phyloP scores from a whole-genome alignment of 2,888 invertebrate species.

The Nineta flava region DNA sequence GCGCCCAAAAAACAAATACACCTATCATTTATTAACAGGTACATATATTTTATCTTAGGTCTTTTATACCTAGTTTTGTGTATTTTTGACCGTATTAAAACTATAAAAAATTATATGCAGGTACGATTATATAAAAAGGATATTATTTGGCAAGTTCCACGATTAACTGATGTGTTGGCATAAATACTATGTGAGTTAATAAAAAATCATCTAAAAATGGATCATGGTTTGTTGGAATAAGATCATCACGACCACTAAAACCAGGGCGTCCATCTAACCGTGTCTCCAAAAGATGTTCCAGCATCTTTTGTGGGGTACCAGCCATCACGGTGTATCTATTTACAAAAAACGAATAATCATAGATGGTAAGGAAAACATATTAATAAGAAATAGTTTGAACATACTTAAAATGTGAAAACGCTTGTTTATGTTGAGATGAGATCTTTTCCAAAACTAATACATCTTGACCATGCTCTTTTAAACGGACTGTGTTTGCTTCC shows the following conservation, averaged over 20 bases:
- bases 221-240: constrained; percentile 35
- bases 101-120: background rate
- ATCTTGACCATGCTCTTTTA: constrained; percentile 73
- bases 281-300: constrained; percentile 71
- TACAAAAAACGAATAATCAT: constrained; percentile 2
- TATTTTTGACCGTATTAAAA: too few species aligned
- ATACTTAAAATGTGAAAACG: constrained; percentile 47
- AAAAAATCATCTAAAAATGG: constrained; percentile 70
- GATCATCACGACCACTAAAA: constrained; percentile 28
- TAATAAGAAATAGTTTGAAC: constrained; percentile 13
- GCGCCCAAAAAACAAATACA: too few species aligned
- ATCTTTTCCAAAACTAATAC: constrained; percentile 66
- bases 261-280: constrained; percentile 45
- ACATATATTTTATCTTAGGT: too few species aligned
- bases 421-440: constrained; percentile 35
- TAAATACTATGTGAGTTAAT: constrained; percentile 67
- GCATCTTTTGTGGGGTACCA: constrained; percentile 71
- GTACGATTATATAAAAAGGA: constrained; percentile 37
- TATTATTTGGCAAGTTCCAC: constrained; percentile 60
- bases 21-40: too few species aligned
- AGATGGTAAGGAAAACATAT: background rate
- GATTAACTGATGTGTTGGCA: constrained; percentile 59
- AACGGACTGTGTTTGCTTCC: constrained; percentile 71
- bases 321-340: constrained; percentile 72
- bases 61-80: too few species aligned